These are phyloP conservation scores for Drosophila serrata DNA, from an alignment of 1,140 invertebrate species.

Conservation along the genomic window DNA sequence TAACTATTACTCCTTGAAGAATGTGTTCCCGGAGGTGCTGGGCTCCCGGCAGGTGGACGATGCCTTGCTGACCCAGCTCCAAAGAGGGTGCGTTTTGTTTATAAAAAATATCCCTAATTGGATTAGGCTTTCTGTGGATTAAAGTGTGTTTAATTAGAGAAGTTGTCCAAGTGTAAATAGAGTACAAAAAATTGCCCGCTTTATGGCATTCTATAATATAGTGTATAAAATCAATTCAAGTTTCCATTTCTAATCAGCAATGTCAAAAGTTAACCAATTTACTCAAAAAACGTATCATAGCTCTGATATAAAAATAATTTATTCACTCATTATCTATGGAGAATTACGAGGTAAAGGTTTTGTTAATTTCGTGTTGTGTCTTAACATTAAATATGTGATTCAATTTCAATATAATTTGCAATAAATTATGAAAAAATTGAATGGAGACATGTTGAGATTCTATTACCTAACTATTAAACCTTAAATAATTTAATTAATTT, in stretches of 20 bases:
- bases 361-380: neutral
- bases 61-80: conserved; percentile 85
- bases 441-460: too few species aligned
- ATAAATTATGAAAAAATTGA: neutral
- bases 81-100: conserved; percentile 85
- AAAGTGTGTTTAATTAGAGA: neutral
- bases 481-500: conserved; percentile 12
- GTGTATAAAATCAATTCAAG: neutral
- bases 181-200: neutral
- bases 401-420: neutral
- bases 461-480: too few species aligned
- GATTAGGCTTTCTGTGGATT: neutral
- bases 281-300: conserved; percentile 2
- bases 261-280: conserved; percentile 23
- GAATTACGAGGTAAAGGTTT: conserved; percentile 1
- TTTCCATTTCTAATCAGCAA: conserved; percentile 16
- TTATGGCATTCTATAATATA: too few species aligned
- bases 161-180: neutral
- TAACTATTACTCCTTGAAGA: conserved; percentile 88
- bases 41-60: conserved; percentile 72
- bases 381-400: neutral
- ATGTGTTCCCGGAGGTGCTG: conserved; percentile 87
- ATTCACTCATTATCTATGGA: conserved; percentile 15
- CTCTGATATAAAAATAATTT: neutral
- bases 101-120: neutral